These are phyloP conservation scores for Chrysolophus pictus DNA, from an alignment of 2,797 vertebrate species.

Conservation along the genomic window DNA sequence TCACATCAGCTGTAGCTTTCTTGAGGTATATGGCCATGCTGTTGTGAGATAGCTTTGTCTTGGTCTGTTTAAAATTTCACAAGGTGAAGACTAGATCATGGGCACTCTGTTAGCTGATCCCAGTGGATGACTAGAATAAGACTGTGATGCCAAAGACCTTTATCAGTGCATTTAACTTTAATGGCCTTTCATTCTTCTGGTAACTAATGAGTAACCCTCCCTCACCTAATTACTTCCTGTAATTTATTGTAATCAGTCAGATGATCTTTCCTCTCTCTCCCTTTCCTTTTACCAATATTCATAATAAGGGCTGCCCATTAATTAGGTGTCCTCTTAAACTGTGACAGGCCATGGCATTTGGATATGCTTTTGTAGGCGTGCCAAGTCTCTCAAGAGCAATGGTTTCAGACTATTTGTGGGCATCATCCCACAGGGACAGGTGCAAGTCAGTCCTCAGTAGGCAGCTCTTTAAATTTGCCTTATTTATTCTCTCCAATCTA, in stretches of 20 bases:
- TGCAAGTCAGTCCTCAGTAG: not conserved
- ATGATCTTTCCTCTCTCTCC: not conserved
- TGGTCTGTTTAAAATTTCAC: not conserved
- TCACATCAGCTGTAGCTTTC: not conserved
- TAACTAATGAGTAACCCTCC: not conserved
- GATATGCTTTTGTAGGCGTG: constrained; percentile 15
- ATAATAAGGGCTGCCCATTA: constrained; percentile 18
- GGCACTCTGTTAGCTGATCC: not conserved
- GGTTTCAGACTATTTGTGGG: constrained; percentile 54
- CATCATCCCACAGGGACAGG: constrained; percentile 43
- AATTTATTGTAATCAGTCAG: constrained; percentile 1
- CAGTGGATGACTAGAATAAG: not conserved
- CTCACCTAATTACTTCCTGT: constrained; percentile 44
- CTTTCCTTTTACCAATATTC: constrained; percentile 24
- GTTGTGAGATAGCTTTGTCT: not conserved
- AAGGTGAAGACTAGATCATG: not conserved
- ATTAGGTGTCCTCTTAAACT: constrained; percentile 44
- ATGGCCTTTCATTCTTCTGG: not conserved
- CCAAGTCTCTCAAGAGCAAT: constrained; percentile 54
- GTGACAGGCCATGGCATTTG: not conserved
- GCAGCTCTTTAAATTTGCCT: constrained; percentile 44
- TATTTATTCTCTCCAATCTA: constrained; percentile 54
- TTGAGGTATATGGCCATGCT: not conserved
- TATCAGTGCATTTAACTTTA: not conserved
- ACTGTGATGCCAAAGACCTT: not conserved